phyloP scores from a whole-genome alignment of 2,797 vertebrate species.

The Pseudochirops corinnae region DNA sequence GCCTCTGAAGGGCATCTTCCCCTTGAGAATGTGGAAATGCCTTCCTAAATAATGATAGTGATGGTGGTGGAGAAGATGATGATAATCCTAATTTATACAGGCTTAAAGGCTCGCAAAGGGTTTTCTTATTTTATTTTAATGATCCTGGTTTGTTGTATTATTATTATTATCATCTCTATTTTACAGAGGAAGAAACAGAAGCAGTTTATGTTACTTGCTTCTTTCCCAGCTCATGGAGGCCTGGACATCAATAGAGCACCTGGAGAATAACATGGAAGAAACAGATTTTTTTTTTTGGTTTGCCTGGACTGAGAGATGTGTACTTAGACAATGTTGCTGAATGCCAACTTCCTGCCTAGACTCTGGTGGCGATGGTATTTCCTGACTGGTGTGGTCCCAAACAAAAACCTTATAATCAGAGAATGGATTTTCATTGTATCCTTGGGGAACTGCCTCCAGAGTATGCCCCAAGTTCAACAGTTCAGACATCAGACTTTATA shows the following conservation, averaged over 20 bases:
- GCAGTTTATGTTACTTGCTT: not conserved
- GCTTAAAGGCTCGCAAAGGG: constrained; percentile 41
- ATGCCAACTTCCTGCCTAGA: not conserved
- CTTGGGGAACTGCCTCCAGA: not conserved
- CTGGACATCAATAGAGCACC: not conserved
- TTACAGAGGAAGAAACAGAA: not conserved
- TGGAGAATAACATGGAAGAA: not conserved
- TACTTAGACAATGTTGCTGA: not conserved
- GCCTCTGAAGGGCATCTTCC: not conserved
- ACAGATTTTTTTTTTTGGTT: not conserved
- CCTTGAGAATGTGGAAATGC: not conserved
- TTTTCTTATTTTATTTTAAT: constrained; percentile 1
- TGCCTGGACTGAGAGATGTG: not conserved
- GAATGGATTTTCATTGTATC: not conserved
- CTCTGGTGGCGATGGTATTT: not conserved
- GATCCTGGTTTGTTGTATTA: not conserved
- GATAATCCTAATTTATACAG: constrained; percentile 16
- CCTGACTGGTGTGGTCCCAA: not conserved
- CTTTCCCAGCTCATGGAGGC: not conserved
- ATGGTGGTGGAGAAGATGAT: not conserved
- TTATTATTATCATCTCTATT: not conserved
- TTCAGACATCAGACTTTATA: not conserved
- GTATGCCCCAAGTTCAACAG: not conserved
- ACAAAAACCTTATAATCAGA: not conserved
- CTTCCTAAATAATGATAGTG: not conserved